A percentile compares a stretch with the other conserved stretches of the same genome.
These are phyloP conservation scores for Cephus sareptanus DNA, from an alignment of 2,888 invertebrate species.

Conservation along the genomic window DNA sequence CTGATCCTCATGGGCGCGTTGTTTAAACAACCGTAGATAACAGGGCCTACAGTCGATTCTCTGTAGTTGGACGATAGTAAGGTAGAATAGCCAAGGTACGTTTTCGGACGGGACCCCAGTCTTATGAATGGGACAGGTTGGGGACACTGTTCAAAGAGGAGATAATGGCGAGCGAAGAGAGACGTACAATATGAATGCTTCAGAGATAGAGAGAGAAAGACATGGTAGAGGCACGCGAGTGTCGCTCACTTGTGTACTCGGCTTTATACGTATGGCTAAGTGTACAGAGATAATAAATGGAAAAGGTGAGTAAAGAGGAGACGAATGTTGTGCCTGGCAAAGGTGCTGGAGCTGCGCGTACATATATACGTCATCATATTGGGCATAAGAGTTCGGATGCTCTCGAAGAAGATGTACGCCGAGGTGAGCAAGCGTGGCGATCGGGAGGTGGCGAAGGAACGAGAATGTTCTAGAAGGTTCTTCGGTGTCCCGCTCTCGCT, in stretches of 20 bases:
- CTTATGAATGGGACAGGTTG: conserved; percentile 9
- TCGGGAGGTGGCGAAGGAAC: conserved; percentile 10
- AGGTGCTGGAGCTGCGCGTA: not conserved
- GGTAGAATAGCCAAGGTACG: not conserved
- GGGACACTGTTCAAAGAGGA: conserved; percentile 6
- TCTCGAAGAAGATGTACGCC: not conserved
- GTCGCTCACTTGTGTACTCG: not conserved
- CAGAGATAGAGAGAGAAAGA: not conserved
- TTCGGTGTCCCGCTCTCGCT: not conserved
- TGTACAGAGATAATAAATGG: conserved; percentile 3
- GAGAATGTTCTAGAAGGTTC: not conserved
- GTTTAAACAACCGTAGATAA: not conserved
- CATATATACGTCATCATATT: too few relatives aligned
- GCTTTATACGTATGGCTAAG: not conserved
- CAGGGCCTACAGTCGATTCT: not conserved
- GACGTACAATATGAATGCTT: not conserved
- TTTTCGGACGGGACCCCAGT: not conserved
- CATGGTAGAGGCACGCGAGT: not conserved
- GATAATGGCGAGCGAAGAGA: not conserved
- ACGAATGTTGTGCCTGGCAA: not conserved
- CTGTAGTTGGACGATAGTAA: not conserved
- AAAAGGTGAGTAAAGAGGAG: conserved; percentile 28
- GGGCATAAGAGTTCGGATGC: not conserved
- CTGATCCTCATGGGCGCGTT: not conserved
- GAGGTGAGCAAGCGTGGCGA: not conserved